Evolutionary conservation across 2,888 invertebrate genomes (phyloP), one percentile per base, ranked within the genome.

Genomic region (Metacarcinus magister): DNA sequence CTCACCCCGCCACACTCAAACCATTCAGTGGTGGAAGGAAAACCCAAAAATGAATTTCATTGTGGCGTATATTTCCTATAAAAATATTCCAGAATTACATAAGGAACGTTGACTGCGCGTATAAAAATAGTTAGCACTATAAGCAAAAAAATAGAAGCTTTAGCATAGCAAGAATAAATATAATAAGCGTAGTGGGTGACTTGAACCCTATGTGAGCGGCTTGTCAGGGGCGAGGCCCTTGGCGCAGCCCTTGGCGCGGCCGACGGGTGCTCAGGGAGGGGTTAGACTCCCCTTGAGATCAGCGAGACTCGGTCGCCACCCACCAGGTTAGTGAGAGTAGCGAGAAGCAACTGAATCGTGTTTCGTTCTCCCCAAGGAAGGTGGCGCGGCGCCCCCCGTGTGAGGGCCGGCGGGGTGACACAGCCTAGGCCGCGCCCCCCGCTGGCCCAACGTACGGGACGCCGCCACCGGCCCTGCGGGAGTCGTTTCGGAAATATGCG

Each of bases 51-150:
- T 96, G 54, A 75, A 91, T 94, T 95, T 95, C 90, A 91, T 96
- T 97, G 94, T 95, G 95, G 96, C 96, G 96, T 97, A 97, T 97
- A 97, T 97, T 96, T 97, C 95, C 96, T 97, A 97, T 96, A 97
- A 97, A 97, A 96, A 97, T 97, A 97, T 94, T 96, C 96, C 96
- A 97, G 94, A 97, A 96, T 95, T 97, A 95, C 97, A 96, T 93
- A 96, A 95, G 95, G 95, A 95, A 95, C 93, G 96, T 48, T 48
- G 94, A 93, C 92, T 95, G 91, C 96, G 96, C 96, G 93, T 96
- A 96, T 96, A 95, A 96, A 96, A 96, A 96, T 96, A 95, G 96
- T 95, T 96, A 96, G 96, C 96, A 93, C 96, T 96, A 96, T 96
- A 95, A 96, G 96, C 96, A 96, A 96, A 96, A 96, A 95, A 96